Evolutionary conservation across 2,888 invertebrate genomes (phyloP).

Genomic region (Fabriciana adippe): DNA sequence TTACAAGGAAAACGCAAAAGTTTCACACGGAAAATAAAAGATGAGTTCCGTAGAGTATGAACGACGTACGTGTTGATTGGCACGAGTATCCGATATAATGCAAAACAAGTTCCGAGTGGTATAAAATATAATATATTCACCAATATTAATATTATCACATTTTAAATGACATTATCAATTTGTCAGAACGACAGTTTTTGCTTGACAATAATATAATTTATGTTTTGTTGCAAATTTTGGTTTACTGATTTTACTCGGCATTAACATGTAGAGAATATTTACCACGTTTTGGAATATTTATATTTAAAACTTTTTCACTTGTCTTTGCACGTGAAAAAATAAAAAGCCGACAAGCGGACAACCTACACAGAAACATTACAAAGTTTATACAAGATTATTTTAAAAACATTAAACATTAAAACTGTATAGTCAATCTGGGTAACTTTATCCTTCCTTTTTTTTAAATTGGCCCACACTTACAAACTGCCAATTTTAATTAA

Average conservation of each 20-base stretch:
- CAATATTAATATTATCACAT: background rate
- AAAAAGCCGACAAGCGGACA: too few species aligned
- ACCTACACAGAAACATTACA: too few species aligned
- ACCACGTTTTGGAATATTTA: too few species aligned
- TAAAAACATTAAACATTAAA: too few species aligned
- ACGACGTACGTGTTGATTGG: background rate
- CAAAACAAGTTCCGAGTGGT: constrained; percentile 1
- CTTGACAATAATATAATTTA: background rate
- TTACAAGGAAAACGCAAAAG: background rate
- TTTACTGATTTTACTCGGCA: background rate
- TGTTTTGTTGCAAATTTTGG: background rate
- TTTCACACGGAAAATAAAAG: background rate
- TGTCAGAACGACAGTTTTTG: background rate
- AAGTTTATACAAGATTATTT: too few species aligned
- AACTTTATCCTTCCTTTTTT: too few species aligned
- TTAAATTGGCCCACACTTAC: too few species aligned
- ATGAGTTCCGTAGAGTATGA: background rate
- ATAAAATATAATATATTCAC: background rate
- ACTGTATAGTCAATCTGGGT: too few species aligned
- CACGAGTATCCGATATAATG: background rate
- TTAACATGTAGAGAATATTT: too few species aligned
- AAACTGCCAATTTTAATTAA: too few species aligned
- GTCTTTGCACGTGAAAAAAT: too few species aligned
- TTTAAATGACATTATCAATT: background rate
- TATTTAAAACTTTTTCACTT: too few species aligned